Evolutionary conservation across 2,888 invertebrate genomes (phyloP).

Genomic region (Lacanobia wlatinum): DNA sequence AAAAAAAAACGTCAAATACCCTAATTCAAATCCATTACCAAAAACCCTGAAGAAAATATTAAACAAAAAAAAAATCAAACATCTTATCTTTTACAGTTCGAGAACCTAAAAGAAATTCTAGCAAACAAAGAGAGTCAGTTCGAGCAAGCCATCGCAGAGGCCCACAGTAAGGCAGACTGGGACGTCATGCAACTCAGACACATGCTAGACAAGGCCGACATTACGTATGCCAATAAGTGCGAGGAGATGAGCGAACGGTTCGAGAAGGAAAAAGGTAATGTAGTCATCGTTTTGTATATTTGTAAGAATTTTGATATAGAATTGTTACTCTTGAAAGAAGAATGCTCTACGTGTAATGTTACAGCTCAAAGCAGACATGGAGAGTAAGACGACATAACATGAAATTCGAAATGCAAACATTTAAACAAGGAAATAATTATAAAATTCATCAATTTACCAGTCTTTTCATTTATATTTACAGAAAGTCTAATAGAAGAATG

Average conservation of each 20-base stretch:
- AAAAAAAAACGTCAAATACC: no score
- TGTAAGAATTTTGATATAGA: no score
- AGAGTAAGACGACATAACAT: no score
- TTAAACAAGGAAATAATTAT: no score
- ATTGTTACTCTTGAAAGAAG: no score
- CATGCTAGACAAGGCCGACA: slow-evolving; percentile 94
- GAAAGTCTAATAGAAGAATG: slow-evolving; percentile 84
- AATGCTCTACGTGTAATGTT: no score
- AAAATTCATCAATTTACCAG: no score
- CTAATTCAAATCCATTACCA: not conserved
- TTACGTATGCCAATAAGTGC: slow-evolving; percentile 93
- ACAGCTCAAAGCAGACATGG: no score
- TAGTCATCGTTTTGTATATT: no score
- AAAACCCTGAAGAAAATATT: not conserved
- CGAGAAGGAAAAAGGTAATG: slow-evolving; percentile 92
- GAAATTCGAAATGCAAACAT: no score
- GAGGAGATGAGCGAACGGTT: slow-evolving; percentile 92
- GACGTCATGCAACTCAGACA: slow-evolving; percentile 93
- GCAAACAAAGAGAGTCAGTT: slow-evolving; percentile 91
- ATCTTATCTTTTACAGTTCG: slow-evolving; percentile 87
- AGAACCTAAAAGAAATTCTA: slow-evolving; percentile 92
- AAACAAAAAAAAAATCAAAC: not conserved
- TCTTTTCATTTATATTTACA: slow-evolving; percentile 55
- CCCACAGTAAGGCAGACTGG: slow-evolving; percentile 92
- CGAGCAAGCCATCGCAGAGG: slow-evolving; percentile 89